Conservation (phyloP, 53 echinoderm and acorn worm genomes). For the Arbacia lixula region DNA sequence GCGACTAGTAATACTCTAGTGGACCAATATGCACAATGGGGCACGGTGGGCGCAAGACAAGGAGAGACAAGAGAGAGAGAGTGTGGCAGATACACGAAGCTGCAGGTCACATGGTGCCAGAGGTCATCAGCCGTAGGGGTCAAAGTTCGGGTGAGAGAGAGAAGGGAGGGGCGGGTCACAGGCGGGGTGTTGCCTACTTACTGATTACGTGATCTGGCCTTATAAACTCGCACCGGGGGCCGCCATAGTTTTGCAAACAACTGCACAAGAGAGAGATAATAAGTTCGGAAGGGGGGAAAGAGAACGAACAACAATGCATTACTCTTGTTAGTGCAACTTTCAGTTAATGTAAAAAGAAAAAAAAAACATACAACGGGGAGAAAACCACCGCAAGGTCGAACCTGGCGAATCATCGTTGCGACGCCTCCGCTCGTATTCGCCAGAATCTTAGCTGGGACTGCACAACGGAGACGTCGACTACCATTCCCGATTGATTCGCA, state of each 20-base stretch:
- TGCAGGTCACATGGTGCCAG: slow-evolving; percentile 54
- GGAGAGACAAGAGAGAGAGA: slow-evolving; percentile 5
- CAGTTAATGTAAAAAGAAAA: slow-evolving; percentile 10
- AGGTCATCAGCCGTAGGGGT: slow-evolving; percentile 60
- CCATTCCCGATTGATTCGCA: background rate
- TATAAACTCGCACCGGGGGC: slow-evolving; percentile 47
- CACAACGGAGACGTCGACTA: too few species aligned
- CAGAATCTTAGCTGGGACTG: too few species aligned
- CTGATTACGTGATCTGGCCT: slow-evolving; percentile 55
- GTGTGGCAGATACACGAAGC: slow-evolving; percentile 29
- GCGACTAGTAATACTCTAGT: too few species aligned
- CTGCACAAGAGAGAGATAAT: slow-evolving; percentile 54
- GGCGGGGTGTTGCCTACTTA: slow-evolving; percentile 64
- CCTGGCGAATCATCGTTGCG: too few species aligned
- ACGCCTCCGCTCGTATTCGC: too few species aligned
- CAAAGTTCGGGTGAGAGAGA: slow-evolving; percentile 30
- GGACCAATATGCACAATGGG: slow-evolving; percentile 16
- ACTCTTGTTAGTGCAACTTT: slow-evolving; percentile 46
- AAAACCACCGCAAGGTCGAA: slow-evolving; percentile 18
- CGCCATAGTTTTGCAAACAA: slow-evolving; percentile 57
- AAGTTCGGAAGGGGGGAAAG: slow-evolving; percentile 53
- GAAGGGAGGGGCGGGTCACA: slow-evolving; percentile 24
- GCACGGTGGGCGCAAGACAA: slow-evolving; percentile 24
- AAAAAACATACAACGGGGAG: background rate
- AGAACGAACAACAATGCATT: slow-evolving; percentile 42